Conservation (phyloP, 2,113 vertebrate genomes). For the Brachyhypopomus gauderio region DNA sequence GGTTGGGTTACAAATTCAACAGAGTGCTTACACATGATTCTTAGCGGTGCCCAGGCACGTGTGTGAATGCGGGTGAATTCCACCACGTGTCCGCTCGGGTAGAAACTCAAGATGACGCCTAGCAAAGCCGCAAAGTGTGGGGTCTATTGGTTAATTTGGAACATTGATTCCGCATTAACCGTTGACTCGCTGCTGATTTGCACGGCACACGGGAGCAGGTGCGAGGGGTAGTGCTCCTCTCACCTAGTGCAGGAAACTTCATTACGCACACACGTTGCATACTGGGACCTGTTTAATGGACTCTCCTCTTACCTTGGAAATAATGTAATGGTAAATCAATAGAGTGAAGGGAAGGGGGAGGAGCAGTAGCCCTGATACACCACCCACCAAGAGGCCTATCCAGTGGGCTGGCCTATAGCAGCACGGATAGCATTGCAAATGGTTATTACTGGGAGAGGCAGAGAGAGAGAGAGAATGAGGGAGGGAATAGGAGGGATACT, state of each 20-base stretch:
- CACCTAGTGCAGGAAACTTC: constrained; percentile 56
- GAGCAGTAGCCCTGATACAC: constrained; percentile 51
- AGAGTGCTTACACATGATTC: not conserved
- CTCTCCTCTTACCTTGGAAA: constrained; percentile 71
- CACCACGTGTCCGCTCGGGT: not conserved
- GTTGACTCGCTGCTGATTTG: constrained; percentile 67
- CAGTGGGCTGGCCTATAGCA: constrained; percentile 1
- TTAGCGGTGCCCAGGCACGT: not conserved
- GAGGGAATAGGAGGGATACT: constrained; percentile 2
- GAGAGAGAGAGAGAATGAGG: constrained; percentile 9
- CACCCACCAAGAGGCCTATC: constrained; percentile 56
- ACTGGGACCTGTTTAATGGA: constrained; percentile 72
- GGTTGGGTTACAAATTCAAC: not conserved
- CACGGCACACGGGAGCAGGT: constrained; percentile 62
- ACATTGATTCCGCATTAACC: constrained; percentile 77
- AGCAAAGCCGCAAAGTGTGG: constrained; percentile 39
- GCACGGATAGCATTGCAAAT: constrained; percentile 43
- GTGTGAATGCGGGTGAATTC: not conserved
- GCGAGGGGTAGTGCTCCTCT: constrained; percentile 60
- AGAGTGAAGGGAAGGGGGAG: constrained; percentile 72
- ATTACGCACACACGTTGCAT: constrained; percentile 69
- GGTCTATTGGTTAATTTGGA: constrained; percentile 74
- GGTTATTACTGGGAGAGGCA: not conserved
- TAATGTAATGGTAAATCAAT: constrained; percentile 77
- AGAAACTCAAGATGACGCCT: not conserved